A percentile compares a stretch with the other conserved stretches of the same genome.
These are phyloP conservation scores for Anabacerthia variegaticeps DNA, from an alignment of 2,797 vertebrate species.

Conservation along the genomic window DNA sequence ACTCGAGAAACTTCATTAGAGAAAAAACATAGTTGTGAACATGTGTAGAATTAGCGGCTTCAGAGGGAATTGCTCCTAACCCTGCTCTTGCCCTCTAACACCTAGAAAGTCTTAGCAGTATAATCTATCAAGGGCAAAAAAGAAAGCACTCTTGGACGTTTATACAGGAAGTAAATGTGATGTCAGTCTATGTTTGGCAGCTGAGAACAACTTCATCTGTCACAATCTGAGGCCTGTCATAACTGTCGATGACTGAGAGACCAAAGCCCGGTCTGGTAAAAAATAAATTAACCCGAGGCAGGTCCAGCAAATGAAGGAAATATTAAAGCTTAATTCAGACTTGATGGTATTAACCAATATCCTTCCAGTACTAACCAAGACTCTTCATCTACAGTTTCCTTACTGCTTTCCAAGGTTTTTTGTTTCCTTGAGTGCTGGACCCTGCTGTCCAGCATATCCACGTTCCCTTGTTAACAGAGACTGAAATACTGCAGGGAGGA, in stretches of 20 bases:
- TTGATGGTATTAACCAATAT: background rate
- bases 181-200: background rate
- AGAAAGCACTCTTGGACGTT: background rate
- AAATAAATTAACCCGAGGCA: background rate
- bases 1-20: background rate
- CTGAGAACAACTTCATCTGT: background rate
- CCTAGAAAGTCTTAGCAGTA: background rate
- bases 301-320: background rate
- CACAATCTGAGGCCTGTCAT: background rate
- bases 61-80: background rate
- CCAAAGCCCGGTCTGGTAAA: background rate
- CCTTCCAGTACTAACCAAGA: background rate
- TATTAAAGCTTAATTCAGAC: background rate
- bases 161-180: background rate
- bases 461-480: background rate
- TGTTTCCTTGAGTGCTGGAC: background rate
- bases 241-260: background rate
- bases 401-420: background rate
- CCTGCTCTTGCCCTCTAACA: background rate
- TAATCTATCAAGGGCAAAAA: background rate
- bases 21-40: background rate
- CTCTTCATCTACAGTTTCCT: background rate
- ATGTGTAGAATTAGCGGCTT: background rate
- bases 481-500: background rate
- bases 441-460: background rate